Evolutionary conservation across 2,888 invertebrate species (phyloP).

Genomic region (Diaperis boleti): DNA sequence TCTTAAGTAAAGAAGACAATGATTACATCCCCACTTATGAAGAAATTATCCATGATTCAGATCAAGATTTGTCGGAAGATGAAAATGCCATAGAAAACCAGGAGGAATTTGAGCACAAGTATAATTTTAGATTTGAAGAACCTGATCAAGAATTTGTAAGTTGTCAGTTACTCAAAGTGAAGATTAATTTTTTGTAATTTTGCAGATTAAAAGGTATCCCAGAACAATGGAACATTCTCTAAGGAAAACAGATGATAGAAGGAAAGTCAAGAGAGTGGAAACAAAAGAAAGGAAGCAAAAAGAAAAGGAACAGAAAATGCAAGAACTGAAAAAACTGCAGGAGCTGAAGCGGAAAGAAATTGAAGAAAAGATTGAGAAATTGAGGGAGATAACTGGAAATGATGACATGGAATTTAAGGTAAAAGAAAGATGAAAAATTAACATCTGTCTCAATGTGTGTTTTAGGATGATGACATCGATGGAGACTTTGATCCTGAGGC

Average conservation of each 20-base stretch:
- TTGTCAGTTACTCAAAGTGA: constrained; percentile 35
- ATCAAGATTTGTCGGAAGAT: constrained; percentile 79
- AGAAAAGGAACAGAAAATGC: constrained; percentile 84
- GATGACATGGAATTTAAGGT: constrained; percentile 76
- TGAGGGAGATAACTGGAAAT: constrained; percentile 91
- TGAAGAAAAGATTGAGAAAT: constrained; percentile 85
- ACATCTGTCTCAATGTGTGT: too few relatives aligned
- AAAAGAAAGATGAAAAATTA: constrained; percentile 40
- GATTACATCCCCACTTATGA: constrained; percentile 73
- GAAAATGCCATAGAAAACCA: constrained; percentile 84
- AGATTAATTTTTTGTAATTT: constrained; percentile 44
- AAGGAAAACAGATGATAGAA: constrained; percentile 82
- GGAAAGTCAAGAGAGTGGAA: constrained; percentile 84
- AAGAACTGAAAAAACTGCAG: constrained; percentile 89
- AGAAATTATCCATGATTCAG: constrained; percentile 74
- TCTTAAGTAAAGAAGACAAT: constrained; percentile 66
- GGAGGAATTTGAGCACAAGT: constrained; percentile 93
- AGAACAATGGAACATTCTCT: constrained; percentile 85
- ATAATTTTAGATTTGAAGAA: constrained; percentile 96
- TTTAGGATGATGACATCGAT: constrained; percentile 84
- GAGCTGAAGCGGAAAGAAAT: constrained; percentile 91
- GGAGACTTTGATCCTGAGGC: constrained; percentile 91
- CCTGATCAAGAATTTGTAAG: constrained; percentile 91
- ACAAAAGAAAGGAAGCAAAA: constrained; percentile 79
- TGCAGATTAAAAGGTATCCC: constrained; percentile 90